Evolutionary conservation across 2,113 vertebrate species (phyloP), one percentile per base, ranked within the genome.

Genomic region (Mesoclemmys tuberculata): DNA sequence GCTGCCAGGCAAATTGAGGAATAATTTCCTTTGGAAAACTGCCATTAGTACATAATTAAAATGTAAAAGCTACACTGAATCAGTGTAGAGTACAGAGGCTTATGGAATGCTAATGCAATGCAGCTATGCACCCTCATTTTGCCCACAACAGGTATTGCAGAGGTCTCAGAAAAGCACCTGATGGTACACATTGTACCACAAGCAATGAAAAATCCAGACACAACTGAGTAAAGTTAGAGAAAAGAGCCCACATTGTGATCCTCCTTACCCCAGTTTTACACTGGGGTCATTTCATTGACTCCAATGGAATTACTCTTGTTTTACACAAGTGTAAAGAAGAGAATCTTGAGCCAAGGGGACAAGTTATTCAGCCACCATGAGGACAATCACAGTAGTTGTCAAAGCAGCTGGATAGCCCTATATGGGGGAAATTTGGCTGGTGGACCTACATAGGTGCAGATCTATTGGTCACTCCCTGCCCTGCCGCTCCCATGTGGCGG

Each of bases 81-180:
- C 31, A 2, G 18, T 21, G 26, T 46, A 18, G 51, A 87, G 48
- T 31, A 5, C 4, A 9, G 82, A 89, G 41, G 49, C 1, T n/a
- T 10, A 19, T 10, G 31, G 54, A 38, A 52, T 16, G 48, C 41
- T 49, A 64, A 89, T 26, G 52, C 22, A 85, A 56, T 16, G 27
- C 0, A 0, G 38, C 5, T 10, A 26, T 83, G 77, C 61, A 58
- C 46, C 27, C 2, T 0, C 41, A 13, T 5, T 1, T 11, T 89
- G 58, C 38, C 83, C 1, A 2, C 54, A 88, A 77, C 35, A 0
- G 1, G 3, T 46, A 75, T 71, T 84, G 44, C 46, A 31, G 71
- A 1, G 1, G 38, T 84, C 61, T 38, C 84, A 64, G 18, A 11
- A 93, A 87, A 87, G 41, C 24, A 46, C 26, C 10, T 14, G 24